Conservation (phyloP, 2,888 invertebrate species). For the Frankliniella fusca region DNA sequence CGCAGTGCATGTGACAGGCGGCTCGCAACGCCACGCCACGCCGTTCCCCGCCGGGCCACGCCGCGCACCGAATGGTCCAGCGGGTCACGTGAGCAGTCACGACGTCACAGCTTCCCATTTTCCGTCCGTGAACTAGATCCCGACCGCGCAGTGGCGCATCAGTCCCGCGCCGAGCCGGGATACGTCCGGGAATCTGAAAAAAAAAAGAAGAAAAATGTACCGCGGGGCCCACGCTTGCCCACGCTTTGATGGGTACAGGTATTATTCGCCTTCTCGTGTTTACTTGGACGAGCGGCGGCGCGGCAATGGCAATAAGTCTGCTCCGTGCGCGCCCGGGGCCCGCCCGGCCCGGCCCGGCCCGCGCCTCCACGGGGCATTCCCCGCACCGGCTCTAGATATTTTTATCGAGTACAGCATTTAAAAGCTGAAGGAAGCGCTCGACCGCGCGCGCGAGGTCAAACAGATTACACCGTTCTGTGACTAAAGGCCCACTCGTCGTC, state of each 20-base stretch:
- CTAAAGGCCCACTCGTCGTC: too few relatives aligned
- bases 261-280: background rate
- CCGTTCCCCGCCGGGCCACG: background rate
- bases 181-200: background rate
- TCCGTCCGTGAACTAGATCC: slow-evolving; percentile 22
- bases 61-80: background rate
- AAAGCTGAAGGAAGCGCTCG: too few relatives aligned
- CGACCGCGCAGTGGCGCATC: background rate
- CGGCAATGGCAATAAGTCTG: background rate
- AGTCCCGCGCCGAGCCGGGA: background rate
- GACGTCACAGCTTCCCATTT: slow-evolving; percentile 14
- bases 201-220: too few relatives aligned
- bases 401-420: too few relatives aligned
- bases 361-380: too few relatives aligned
- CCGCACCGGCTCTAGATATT: background rate
- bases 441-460: too few relatives aligned
- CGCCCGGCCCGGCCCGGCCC: too few relatives aligned
- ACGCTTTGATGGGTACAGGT: too few relatives aligned
- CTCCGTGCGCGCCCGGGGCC: too few relatives aligned
- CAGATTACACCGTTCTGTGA: too few relatives aligned
- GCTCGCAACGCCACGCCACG: background rate
- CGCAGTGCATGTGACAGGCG: background rate
- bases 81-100: background rate
- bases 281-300: background rate
- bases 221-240: too few relatives aligned